Evolutionary conservation across 2,797 vertebrate genomes (phyloP), one percentile per base, ranked within the genome.

Genomic region (Xenops minutus): DNA sequence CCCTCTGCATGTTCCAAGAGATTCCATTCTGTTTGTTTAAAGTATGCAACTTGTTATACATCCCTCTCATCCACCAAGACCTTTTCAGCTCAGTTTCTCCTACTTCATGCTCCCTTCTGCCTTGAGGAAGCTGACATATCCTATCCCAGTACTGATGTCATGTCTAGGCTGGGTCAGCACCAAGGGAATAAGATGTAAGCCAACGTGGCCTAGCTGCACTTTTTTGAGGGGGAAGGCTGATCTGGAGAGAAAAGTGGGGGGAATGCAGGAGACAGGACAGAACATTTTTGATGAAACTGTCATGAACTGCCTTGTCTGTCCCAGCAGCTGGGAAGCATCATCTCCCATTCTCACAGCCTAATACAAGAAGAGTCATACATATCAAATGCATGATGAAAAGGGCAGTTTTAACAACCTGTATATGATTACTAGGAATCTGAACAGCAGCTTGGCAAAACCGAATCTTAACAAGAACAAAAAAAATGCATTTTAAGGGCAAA

Each of bases 271-370:
- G 73, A 68, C 18, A 74, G 69, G 61, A 64, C 56, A 74, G 69
- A 82, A 78, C n/a, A 18, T 83, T 72, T 69, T 93, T 85, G 30
- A 71, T 26, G 37, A 67, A 75, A 29, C 32, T 61, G 32, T 82
- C 44, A 56, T 46, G 34, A 88, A 91, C 73, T 44, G 61, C 58
- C 15, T 73, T 90, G 58, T 83, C 48, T 80, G 54, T 91, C 46
- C 74, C 44, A 88, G 73, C 74, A 92, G 63, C 84, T 89, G 58
- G 68, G 30, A 95, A 80, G 39, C 78, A 91, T 43, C 86, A 94
- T 54, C 74, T 88, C 34, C 77, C 37, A 67, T 87, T 75, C 72
- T 77, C 56, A 85, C 37, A 74, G 75, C n/a, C 41, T 63, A 61
- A 52, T 21, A 59, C 37, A 72, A 32, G 52, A 81, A 46, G 5